Evolutionary conservation across 2,113 vertebrate species (phyloP).

Genomic region (Cathartes aura): DNA sequence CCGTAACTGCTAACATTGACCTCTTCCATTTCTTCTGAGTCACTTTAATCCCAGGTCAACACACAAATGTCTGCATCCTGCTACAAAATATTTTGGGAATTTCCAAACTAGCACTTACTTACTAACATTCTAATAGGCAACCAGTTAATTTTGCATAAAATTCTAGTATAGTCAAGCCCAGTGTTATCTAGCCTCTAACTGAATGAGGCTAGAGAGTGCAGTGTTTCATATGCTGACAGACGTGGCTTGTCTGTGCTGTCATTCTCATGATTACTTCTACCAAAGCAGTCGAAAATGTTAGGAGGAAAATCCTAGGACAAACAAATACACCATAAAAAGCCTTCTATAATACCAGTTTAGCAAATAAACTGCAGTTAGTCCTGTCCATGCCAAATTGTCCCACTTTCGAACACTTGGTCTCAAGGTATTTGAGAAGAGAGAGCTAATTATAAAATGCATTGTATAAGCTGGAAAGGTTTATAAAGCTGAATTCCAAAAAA

Average conservation of each 20-base stretch:
- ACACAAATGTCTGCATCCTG: background rate
- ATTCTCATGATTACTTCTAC: background rate
- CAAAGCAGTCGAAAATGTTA: background rate
- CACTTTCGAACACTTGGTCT: background rate
- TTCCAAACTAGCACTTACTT: conserved; percentile 8
- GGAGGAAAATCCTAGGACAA: background rate
- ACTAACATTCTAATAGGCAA: conserved; percentile 1
- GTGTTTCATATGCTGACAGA: background rate
- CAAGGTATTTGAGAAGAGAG: background rate
- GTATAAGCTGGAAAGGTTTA: background rate
- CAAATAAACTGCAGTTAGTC: background rate
- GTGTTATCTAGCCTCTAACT: background rate
- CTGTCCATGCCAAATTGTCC: background rate
- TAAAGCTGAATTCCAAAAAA: background rate
- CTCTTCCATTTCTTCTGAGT: background rate
- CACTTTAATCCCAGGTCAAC: background rate
- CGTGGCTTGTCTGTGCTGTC: background rate
- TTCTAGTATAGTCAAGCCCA: conserved; percentile 29
- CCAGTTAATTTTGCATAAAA: conserved; percentile 36
- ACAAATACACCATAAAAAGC: background rate
- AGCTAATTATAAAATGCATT: conserved; percentile 6
- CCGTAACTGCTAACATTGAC: background rate
- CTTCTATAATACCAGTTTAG: background rate
- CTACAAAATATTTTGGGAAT: conserved; percentile 16
- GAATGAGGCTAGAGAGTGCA: background rate